phyloP scores from a whole-genome alignment of 2,888 invertebrate genomes.

The Harpagoxenus sublaevis region DNA sequence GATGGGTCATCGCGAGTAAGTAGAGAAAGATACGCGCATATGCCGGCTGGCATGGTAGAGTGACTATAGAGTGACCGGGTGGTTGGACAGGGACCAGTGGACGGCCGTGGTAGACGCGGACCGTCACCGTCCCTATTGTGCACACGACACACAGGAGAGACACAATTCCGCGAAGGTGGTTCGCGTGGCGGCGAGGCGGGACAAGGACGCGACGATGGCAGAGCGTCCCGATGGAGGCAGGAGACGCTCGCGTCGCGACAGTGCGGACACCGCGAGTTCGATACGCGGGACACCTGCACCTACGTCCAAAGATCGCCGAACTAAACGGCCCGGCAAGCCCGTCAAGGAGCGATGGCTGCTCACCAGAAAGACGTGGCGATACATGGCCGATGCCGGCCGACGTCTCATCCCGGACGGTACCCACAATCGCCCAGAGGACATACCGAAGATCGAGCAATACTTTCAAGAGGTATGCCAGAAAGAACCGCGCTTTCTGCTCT shows the following conservation, averaged over 20 bases:
- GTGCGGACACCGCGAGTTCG: constrained; percentile 80
- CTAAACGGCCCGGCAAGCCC: constrained; percentile 88
- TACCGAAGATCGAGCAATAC: constrained; percentile 93
- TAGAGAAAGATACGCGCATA: not conserved
- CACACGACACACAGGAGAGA: constrained; percentile 22
- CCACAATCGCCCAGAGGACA: constrained; percentile 91
- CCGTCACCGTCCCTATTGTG: constrained; percentile 62
- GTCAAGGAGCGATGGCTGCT: constrained; percentile 94
- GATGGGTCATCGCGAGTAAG: constrained; percentile 33
- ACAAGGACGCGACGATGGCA: constrained; percentile 83
- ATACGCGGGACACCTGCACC: constrained; percentile 73
- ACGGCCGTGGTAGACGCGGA: not conserved
- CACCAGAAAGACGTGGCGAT: constrained; percentile 96
- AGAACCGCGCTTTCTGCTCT: constrained; percentile 92
- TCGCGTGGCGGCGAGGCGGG: constrained; percentile 83
- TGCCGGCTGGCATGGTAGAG: constrained; percentile 57
- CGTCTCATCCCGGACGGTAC: constrained; percentile 94
- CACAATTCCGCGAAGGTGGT: constrained; percentile 82
- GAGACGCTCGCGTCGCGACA: constrained; percentile 84
- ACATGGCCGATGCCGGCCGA: constrained; percentile 96
- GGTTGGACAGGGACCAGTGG: constrained; percentile 39
- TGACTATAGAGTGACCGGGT: constrained; percentile 30
- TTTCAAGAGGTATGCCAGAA: constrained; percentile 94
- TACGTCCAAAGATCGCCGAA: constrained; percentile 88
- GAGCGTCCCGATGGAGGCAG: constrained; percentile 82